These are phyloP conservation scores for Parelbella ahira DNA, from an alignment of 2,888 invertebrate genomes.

Conservation along the genomic window DNA sequence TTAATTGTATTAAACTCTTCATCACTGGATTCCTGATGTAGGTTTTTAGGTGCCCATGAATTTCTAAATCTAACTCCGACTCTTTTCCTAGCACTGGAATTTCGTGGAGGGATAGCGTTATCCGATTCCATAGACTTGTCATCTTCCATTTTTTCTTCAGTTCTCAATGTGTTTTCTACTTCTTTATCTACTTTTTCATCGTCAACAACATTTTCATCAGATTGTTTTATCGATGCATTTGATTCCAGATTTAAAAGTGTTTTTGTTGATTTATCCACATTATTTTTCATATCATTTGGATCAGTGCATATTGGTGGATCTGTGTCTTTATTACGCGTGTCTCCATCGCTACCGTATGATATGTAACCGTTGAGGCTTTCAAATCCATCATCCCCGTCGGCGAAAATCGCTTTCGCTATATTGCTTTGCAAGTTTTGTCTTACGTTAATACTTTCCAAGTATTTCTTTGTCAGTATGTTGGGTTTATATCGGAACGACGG, in stretches of 20 bases:
- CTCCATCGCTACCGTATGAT: conserved; percentile 83
- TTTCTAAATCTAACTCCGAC: conserved; percentile 64
- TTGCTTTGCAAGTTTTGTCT: conserved; percentile 49
- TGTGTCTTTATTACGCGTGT: conserved; percentile 43
- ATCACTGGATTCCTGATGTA: conserved; percentile 55
- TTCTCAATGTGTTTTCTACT: conserved; percentile 15
- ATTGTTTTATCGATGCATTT: conserved; percentile 15
- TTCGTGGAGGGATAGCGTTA: conserved; percentile 51
- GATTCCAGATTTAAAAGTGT: conserved; percentile 15
- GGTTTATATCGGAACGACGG: conserved; percentile 55
- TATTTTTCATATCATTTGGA: conserved; percentile 19
- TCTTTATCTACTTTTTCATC: conserved; percentile 28
- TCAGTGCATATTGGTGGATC: conserved; percentile 25
- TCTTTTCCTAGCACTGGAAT: conserved; percentile 53
- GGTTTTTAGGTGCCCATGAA: conserved; percentile 56
- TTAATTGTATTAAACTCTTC: conserved; percentile 55
- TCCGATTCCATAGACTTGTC: conserved; percentile 60
- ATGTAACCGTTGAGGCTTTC: conserved; percentile 92
- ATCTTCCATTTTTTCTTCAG: conserved; percentile 64
- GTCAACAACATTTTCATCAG: conserved; percentile 19
- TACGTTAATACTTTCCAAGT: conserved; percentile 67
- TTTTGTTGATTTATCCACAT: conserved; percentile 8
- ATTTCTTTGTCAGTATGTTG: conserved; percentile 66
- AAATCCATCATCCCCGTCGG: conserved; percentile 89
- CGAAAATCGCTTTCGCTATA: conserved; percentile 49